Conservation (phyloP, 2,888 invertebrate genomes). For the Drosophila cracens region DNA sequence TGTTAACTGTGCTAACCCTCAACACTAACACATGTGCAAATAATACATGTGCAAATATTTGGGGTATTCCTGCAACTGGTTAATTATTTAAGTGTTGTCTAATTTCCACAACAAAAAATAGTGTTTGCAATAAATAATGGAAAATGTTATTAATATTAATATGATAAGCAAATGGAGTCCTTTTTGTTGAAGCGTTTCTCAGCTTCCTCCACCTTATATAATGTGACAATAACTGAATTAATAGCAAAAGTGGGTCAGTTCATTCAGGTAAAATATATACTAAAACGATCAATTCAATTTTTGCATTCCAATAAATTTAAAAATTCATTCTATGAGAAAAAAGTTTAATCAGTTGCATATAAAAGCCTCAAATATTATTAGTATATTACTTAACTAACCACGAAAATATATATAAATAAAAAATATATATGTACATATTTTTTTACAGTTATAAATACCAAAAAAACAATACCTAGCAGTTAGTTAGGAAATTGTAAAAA, state of each 20-base stretch:
- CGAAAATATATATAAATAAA: neutral
- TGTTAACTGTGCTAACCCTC: slow-evolving; percentile 28
- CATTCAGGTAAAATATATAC: neutral
- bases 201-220: neutral
- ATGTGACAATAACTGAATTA: neutral
- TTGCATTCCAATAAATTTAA: neutral
- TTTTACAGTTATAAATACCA: neutral
- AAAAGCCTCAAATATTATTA: slow-evolving; percentile 1
- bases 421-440: neutral
- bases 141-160: neutral
- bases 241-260: neutral
- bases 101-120: neutral
- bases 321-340: neutral
- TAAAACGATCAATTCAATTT: neutral
- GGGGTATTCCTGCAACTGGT: slow-evolving; percentile 24
- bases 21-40: slow-evolving; percentile 12
- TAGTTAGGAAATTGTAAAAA: slow-evolving; percentile 6
- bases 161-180: neutral
- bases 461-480: slow-evolving; percentile 2
- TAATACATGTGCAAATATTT: slow-evolving; percentile 19
- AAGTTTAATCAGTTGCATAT: slow-evolving; percentile 3
- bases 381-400: neutral
- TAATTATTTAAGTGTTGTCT: neutral
- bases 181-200: neutral
- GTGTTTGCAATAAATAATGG: neutral